Evolutionary conservation across 2,888 invertebrate species (phyloP).

Genomic region (Mantis religiosa): DNA sequence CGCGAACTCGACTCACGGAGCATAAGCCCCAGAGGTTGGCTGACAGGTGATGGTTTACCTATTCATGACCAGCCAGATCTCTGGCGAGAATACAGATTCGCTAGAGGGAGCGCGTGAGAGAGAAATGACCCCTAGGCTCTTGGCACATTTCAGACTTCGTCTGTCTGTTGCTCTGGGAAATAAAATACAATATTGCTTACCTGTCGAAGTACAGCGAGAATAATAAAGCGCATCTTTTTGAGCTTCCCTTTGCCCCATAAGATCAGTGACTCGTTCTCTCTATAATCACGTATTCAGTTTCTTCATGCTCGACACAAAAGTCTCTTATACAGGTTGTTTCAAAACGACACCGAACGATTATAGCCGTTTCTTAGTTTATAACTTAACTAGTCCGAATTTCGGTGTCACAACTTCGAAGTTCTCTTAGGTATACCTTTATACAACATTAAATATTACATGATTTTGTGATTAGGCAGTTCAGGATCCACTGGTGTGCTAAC

Average conservation of each 20-base stretch:
- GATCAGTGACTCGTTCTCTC: not conserved
- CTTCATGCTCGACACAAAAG: too few species aligned
- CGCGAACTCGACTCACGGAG: too few species aligned
- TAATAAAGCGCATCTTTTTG: not conserved
- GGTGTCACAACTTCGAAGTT: too few species aligned
- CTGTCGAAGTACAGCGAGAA: not conserved
- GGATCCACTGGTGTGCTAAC: too few species aligned
- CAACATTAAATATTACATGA: too few species aligned
- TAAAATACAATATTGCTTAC: not conserved
- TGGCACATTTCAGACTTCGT: not conserved
- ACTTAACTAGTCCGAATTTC: too few species aligned
- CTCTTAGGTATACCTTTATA: too few species aligned
- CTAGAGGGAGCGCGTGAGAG: not conserved
- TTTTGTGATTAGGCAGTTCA: too few species aligned
- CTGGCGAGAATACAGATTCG: not conserved
- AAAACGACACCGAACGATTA: too few species aligned
- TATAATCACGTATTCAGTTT: not conserved
- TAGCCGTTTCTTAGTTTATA: too few species aligned
- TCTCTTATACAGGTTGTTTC: too few species aligned
- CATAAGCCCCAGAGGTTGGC: not conserved
- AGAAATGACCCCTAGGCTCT: not conserved
- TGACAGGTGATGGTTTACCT: not conserved
- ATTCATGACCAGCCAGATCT: not conserved
- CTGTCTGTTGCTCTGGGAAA: not conserved
- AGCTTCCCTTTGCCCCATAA: not conserved